Base-by-base conservation (phyloP, 1,140 invertebrate genomes). In the Heliconius congener region DNA sequence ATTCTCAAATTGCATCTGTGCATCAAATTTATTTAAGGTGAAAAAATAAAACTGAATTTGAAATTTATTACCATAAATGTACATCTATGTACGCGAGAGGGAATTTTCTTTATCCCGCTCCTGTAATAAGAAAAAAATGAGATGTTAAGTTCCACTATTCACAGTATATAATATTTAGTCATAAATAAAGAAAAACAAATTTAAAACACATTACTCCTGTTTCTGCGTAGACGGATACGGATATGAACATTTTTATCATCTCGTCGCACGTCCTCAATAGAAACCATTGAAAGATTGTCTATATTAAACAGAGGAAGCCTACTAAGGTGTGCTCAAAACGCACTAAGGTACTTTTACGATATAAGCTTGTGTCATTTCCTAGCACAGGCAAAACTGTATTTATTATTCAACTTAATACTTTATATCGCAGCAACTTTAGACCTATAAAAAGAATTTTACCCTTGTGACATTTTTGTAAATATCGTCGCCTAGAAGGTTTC, bases 281-380 rank as follows among this genome's bases (percentile, higher is more conserved):
- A 66, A 30, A 66, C 60, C 60, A 27, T 66, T 66, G 23, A 66
- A 66, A 66, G 60, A 66, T 66, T 30, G 23, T 66, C 60, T 30
- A 66, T 30, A 23, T 60, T 60, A 60, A 16, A 66, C 60, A 30
- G 5, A 66, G 60, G 60, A 66, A 66, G 23, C 27, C 27, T 30
- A 30, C 60, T 71, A 76, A 71, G 66, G 75, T 42, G 75, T 76
- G 39, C 42, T 71, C 60, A 27, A 50, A 60, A 76, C 75, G 75
- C 75, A 71, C 60, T 71, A 30, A 42, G 39, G 13, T 42, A 50
- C 8, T 71, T 76, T 72, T 27, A 42, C 34, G 34, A 37, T 37
- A 37, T 39, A 60, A 11, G 27, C 37, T 72, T 72, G 30, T 71
- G 71, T 72, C 6, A 16, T 72, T 42, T 19, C n/a, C 37, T 39